Base-by-base conservation (phyloP, 1,140 invertebrate genomes). In the Hylaeus anthracinus region DNA sequence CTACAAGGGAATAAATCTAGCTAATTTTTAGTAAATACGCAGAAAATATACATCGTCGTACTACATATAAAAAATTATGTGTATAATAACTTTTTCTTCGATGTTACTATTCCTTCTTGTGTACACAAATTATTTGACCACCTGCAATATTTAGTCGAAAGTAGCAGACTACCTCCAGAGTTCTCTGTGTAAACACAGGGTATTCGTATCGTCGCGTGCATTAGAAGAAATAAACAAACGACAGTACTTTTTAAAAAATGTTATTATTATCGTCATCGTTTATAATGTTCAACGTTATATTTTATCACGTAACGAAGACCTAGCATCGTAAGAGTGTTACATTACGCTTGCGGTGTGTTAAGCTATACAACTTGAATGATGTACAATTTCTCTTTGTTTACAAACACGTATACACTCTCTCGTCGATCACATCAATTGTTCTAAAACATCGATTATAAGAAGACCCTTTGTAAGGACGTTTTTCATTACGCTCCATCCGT, bases 401-500 rank as follows among this genome's bases (percentile, higher is more conserved):
- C 60, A 65, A 77, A 70, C 5, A 71, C 37, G 26, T 72, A 78
- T 51, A 69, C 58, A 6, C 12, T 63, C 41, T 66, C 26, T 63
- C 4, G 9, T 56, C 10, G 26, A 37, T 56, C 48, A 43, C 39
- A 53, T 80, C 51, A 67, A n/a, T 67, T 45, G 48, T 45, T 39
- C 48, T 15, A 48, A 66, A 51, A 53, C 41, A 51, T 70, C 48
- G 5, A n/a, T 69, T 53, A 15, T 82, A 70, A 85, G 37, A 63
- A 48, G 41, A 83, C 26, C 37, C n/a, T 63, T 55, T 63, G 56
- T 75, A 74, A 69, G 53, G 26, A 72, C 15, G 64, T 66, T 71
- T 37, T 41, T 75, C 64, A 53, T 86, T 55, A 75, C 58, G 53
- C 60, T 77, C 72, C 81, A 86, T 86, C 73, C 77, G 73, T 83